Evolutionary conservation across 2,113 vertebrate genomes (phyloP), one percentile per base, ranked within the genome.

Genomic region (Rhombomys opimus): DNA sequence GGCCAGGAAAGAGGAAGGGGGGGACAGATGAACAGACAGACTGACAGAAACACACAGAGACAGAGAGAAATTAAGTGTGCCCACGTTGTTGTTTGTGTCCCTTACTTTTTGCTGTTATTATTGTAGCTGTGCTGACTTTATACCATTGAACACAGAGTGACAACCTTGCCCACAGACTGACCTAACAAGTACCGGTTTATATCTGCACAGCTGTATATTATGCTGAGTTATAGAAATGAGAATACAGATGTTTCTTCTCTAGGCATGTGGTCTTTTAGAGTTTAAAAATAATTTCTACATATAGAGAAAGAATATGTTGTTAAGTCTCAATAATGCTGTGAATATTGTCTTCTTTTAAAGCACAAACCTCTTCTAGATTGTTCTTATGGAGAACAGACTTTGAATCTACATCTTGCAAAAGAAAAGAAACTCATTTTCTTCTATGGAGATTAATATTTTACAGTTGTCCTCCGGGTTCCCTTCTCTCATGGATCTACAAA

Each of bases 251-350:
- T 32, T 50, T 73, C 25, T 54, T 88, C n/a, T 46, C 32, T 91
- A 50, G 70, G 61, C n/a, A 68, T 81, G 77, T 46, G 78, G 41
- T 65, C 5, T 70, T 63, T 87, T 61, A 84, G 30, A 54, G 88
- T 93, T 92, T 85, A 68, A n/a, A 92, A 73, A 78, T 80, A 41
- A 57, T 63, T 13, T 93, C 90, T 89, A 67, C 20, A 14, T 63
- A 41, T 11, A 17, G 73, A 8, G 54, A 89, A 80, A 95, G 30
- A 84, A 41, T 78, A 7, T 17, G 5, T 35, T 52, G 15, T 92
- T 91, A 9, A n/a, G 17, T 80, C 41, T 78, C 73, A 50, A 14
- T 68, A 80, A 30, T 65, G 30, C 67, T 63, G 10, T 68, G 38
- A 80, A 32, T 85, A 75, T 85, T 85, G 30, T 30, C 35, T 72